Evolutionary conservation across 2,113 vertebrate genomes (phyloP), one percentile per base, ranked within the genome.

Genomic region (Menura novaehollandiae): DNA sequence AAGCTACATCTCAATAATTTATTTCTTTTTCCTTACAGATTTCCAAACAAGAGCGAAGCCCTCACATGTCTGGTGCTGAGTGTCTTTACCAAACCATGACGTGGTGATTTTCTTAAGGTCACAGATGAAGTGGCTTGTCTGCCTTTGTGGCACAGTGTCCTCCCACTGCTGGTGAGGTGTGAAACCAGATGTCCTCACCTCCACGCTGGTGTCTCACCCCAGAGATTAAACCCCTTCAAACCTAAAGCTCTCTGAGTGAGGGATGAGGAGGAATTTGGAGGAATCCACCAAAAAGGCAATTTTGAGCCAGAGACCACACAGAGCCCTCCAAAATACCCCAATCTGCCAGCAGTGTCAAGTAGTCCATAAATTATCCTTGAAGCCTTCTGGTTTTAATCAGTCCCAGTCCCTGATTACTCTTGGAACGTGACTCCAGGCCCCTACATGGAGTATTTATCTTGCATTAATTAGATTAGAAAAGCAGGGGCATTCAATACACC

Each of bases 381-480:
- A 94, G 27, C 53, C 62, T 95, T 94, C 94, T 92, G 95, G 96
- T 97, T 96, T 95, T 95, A 97, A 96, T 97, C 97, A 97, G 97
- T 59, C 83, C 64, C 49, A 75, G 58, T 81, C 82, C 76, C 82
- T 93, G 93, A 97, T 95, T 83, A 92, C 89, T 97, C 94, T 94
- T 69, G 73, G 93, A 96, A 97, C 89, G 75, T 94, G 97, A 96
- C 97, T 97, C 77, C 81, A n/a, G 75, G 82, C 77, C 82, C 58
- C 66, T 95, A 88, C 89, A n/a, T 4, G 8, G 82, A 97, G 93
- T 97, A 98, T 98, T 98, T 98, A 97, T 98, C 96, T 95, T 95
- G 93, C 97, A 96, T 98, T 97, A 98, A 98, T 97, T 97, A 98
- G 97, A 96, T 94, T 86, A 97, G 96, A 68, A 95, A 97, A 97